These are phyloP conservation scores for Seriola quinqueradiata DNA, from an alignment of 2,113 vertebrate species.

Conservation along the genomic window DNA sequence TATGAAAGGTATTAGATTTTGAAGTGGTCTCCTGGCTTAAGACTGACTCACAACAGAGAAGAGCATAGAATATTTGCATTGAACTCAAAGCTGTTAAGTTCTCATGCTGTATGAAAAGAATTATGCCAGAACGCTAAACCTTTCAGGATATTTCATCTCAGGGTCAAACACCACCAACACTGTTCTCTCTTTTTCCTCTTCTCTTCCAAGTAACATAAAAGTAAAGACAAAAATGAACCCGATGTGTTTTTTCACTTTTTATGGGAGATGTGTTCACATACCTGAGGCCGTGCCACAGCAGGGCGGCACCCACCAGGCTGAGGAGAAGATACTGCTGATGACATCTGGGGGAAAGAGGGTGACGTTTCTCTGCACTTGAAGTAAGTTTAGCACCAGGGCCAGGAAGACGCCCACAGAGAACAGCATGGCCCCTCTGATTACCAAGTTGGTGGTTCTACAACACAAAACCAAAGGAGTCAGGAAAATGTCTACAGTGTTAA, in stretches of 20 bases:
- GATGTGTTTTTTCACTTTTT: not conserved
- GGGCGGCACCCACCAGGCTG: slow-evolving; percentile 95
- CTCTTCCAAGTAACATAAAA: not conserved
- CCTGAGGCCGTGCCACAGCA: slow-evolving; percentile 96
- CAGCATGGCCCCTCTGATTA: slow-evolving; percentile 91
- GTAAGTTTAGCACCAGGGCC: slow-evolving; percentile 94
- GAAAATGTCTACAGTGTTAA: not conserved
- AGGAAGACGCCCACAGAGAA: slow-evolving; percentile 95
- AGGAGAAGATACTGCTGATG: slow-evolving; percentile 95
- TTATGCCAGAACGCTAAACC: too few species aligned
- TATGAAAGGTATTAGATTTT: too few species aligned
- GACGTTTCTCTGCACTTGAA: slow-evolving; percentile 96
- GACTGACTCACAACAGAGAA: too few species aligned
- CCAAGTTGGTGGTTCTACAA: slow-evolving; percentile 87
- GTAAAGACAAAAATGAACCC: not conserved
- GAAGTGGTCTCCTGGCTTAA: too few species aligned
- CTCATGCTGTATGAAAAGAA: too few species aligned
- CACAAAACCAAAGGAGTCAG: not conserved
- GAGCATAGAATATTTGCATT: too few species aligned
- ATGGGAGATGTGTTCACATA: slow-evolving; percentile 59
- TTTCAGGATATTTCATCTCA: too few species aligned
- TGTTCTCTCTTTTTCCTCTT: not conserved
- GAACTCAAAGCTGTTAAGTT: too few species aligned
- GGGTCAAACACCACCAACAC: not conserved
- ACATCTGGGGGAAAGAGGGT: slow-evolving; percentile 97